Percentiles rank a stretch among this genome's conserved stretches.
Conservation (phyloP, 2,797 vertebrate genomes). For the Aulostomus chinensis region DNA sequence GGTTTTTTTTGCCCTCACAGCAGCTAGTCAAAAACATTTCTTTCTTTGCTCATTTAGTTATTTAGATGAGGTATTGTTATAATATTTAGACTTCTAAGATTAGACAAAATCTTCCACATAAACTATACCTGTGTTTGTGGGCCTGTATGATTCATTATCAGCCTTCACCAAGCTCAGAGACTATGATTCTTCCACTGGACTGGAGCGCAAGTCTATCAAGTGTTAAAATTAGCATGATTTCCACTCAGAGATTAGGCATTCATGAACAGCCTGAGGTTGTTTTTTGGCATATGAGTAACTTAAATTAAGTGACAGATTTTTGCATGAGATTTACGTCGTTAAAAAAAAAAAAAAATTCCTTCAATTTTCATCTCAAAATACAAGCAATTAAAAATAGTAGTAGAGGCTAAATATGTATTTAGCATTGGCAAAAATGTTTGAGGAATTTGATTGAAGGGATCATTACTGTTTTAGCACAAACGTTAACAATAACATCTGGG, state of each 20-base stretch:
- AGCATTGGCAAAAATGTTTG: not conserved
- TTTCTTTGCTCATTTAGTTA: not conserved
- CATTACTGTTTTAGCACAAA: not conserved
- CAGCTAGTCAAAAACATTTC: conserved; percentile 8
- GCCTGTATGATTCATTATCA: conserved; percentile 20
- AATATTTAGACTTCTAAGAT: not conserved
- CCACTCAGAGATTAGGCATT: conserved; percentile 10
- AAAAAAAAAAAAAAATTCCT: too few species aligned
- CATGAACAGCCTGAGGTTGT: conserved; percentile 17
- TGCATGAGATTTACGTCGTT: too few species aligned
- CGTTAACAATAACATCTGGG: not conserved
- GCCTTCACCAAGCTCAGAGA: conserved; percentile 2
- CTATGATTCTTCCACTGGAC: conserved; percentile 1
- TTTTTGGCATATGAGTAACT: conserved; percentile 34
- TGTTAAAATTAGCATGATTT: conserved; percentile 32
- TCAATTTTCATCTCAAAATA: not conserved
- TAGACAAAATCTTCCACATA: not conserved
- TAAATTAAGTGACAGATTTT: too few species aligned
- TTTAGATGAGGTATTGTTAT: not conserved
- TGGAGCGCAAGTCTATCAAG: conserved; percentile 24
- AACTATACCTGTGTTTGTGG: conserved; percentile 4
- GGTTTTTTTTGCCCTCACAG: not conserved
- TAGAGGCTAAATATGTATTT: not conserved
- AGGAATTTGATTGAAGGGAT: not conserved
- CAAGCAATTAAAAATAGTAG: not conserved